These are phyloP conservation scores for Cyanoderma ruficeps DNA, from an alignment of 2,113 vertebrate genomes.

Conservation along the genomic window DNA sequence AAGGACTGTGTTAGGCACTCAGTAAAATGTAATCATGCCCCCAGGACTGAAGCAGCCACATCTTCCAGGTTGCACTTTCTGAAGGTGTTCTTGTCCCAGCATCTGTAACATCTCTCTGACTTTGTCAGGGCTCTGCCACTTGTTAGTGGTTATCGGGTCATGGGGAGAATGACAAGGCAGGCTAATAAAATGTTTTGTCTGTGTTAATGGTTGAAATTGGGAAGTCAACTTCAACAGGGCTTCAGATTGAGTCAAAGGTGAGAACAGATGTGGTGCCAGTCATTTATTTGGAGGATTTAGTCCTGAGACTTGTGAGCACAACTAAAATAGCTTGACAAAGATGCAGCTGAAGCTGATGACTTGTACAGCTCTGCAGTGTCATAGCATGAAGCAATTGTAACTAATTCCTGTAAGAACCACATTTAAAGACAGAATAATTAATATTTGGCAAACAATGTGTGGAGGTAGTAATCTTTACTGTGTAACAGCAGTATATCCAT, in stretches of 20 bases:
- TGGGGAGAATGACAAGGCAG: not conserved
- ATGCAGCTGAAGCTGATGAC: not conserved
- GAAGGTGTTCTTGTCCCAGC: not conserved
- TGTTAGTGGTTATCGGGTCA: not conserved
- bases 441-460: not conserved
- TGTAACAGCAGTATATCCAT: not conserved
- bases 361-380: not conserved
- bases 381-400: not conserved
- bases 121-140: not conserved
- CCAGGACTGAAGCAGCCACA: not conserved
- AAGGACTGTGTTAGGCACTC: not conserved
- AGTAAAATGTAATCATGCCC: not conserved
- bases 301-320: not conserved
- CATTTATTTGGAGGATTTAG: not conserved
- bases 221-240: not conserved
- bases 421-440: not conserved
- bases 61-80: not conserved
- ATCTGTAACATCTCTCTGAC: not conserved
- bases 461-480: not conserved
- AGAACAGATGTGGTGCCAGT: not conserved
- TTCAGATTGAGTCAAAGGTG: not conserved
- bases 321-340: not conserved
- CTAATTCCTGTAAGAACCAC: not conserved
- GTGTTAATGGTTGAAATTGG: not conserved
- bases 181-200: not conserved